Conservation (phyloP, 2,888 invertebrate species). For the Tenthredo notha region DNA sequence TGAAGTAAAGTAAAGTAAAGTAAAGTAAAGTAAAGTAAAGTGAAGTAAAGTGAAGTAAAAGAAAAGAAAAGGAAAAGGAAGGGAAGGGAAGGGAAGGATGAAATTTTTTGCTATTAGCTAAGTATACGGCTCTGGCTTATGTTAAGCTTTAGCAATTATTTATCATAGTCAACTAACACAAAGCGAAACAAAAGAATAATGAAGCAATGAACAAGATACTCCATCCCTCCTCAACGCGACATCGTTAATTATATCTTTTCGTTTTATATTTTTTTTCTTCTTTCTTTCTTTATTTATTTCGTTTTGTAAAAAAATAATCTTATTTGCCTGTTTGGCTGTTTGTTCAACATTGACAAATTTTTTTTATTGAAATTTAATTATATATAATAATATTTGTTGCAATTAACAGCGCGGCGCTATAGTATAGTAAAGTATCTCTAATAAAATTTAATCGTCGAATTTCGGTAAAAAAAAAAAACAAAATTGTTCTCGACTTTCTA, state of each 20-base stretch:
- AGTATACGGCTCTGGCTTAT: conserved; percentile 75
- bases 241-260: conserved; percentile 50
- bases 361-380: too few relatives aligned
- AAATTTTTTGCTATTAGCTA: conserved; percentile 75
- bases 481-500: conserved; percentile 6
- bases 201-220: conserved; percentile 53
- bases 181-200: conserved; percentile 59
- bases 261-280: neutral
- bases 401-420: neutral
- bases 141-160: conserved; percentile 76
- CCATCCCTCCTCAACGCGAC: conserved; percentile 41
- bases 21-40: neutral
- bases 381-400: too few relatives aligned
- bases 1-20: conserved; percentile 9
- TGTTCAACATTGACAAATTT: too few relatives aligned
- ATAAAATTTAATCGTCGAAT: neutral
- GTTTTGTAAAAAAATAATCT: neutral
- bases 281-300: neutral
- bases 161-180: conserved; percentile 72
- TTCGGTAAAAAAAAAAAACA: neutral
- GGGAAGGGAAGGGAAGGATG: conserved; percentile 23
- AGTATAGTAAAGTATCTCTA: neutral
- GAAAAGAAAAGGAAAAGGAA: neutral
- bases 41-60: neutral
- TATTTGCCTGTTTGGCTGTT: neutral